Conservation (phyloP, 2,797 vertebrate species). For the Cercopithecus neglectus region DNA sequence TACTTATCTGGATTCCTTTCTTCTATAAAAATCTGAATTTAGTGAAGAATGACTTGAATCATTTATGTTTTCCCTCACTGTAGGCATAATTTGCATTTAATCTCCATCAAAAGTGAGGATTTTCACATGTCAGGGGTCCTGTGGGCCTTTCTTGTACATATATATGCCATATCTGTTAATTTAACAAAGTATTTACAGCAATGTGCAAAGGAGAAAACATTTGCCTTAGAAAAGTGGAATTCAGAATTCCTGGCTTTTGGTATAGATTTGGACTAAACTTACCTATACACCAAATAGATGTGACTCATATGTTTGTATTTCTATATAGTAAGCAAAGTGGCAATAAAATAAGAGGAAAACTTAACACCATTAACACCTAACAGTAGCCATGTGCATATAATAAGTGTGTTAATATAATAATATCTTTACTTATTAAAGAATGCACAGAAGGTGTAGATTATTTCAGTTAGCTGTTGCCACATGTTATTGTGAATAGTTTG, state of each 20-base stretch:
- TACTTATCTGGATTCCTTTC: background rate
- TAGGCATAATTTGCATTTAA: background rate
- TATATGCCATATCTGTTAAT: background rate
- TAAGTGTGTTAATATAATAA: background rate
- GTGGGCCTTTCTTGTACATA: background rate
- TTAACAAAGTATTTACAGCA: background rate
- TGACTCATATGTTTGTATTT: background rate
- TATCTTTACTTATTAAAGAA: background rate
- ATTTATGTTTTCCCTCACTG: background rate
- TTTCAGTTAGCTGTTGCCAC: background rate
- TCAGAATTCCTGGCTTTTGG: background rate
- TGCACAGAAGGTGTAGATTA: background rate
- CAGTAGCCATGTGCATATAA: background rate
- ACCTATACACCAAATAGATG: background rate
- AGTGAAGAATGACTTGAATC: background rate
- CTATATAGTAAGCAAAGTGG: background rate
- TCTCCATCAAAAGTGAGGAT: background rate
- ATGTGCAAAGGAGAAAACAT: background rate
- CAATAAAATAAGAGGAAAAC: background rate
- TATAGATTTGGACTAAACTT: background rate
- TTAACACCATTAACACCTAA: background rate
- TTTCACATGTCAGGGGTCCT: background rate
- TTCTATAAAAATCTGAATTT: background rate
- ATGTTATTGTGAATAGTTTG: background rate
- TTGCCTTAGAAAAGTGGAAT: slow-evolving; percentile 1